Evolutionary conservation across 2,888 invertebrate genomes (phyloP).

Genomic region (Smittia aterrima): DNA sequence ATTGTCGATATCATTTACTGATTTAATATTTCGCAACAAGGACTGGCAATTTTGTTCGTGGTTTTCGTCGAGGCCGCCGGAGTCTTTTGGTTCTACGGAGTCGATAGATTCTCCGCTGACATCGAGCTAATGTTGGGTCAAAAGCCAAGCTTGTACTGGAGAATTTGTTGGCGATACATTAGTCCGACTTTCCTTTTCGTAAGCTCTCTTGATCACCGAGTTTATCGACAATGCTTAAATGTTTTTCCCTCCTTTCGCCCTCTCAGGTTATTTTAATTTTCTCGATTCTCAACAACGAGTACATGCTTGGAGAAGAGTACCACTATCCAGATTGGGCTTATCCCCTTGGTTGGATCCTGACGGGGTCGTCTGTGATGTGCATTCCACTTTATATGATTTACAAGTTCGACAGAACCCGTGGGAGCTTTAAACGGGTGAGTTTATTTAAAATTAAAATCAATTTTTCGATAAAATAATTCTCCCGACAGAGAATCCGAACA

Average conservation of each 20-base stretch:
- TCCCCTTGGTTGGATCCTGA: constrained; percentile 76
- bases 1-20: neutral
- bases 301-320: constrained; percentile 73
- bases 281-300: constrained; percentile 76
- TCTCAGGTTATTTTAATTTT: constrained; percentile 80
- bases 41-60: constrained; percentile 82
- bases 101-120: constrained; percentile 75
- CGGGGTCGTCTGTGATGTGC: constrained; percentile 79
- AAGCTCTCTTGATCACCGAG: constrained; percentile 47
- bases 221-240: neutral
- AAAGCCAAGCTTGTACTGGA: constrained; percentile 75
- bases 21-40: neutral
- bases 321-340: constrained; percentile 79
- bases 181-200: constrained; percentile 82
- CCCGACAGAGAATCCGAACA: constrained; percentile 43
- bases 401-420: constrained; percentile 69
- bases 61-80: constrained; percentile 89
- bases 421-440: constrained; percentile 57
- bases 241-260: too few species aligned
- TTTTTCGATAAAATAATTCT: neutral
- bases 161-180: constrained; percentile 82
- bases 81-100: constrained; percentile 87
- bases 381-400: constrained; percentile 83
- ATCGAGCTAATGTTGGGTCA: constrained; percentile 81
- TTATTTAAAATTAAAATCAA: neutral